Evolutionary conservation across 2,113 vertebrate genomes (phyloP), one percentile per base, ranked within the genome.

Genomic region (Varanus salvator): DNA sequence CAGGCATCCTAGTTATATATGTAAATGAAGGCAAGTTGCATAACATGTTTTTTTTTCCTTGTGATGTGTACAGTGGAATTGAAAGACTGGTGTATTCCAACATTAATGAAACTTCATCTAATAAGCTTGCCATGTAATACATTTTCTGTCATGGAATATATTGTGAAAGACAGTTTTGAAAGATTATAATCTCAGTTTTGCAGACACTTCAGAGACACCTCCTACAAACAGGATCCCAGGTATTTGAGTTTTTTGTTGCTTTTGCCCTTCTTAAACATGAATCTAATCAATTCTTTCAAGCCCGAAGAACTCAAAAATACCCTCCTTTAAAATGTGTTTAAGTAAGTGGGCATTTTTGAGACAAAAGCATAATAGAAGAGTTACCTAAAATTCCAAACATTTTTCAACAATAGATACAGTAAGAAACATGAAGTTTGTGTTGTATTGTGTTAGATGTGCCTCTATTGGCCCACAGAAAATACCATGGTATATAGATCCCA

Each of bases 221-320:
- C 0, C 44, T 72, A 92, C 85, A 82, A 86, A 80, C 91, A 84
- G 44, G 27, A 21, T 25, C 68, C 25, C 15, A 0, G 88, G 34
- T 52, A 48, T 93, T 95, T 83, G 57, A 72, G 89, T 90, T 89
- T 87, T 87, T 89, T 19, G 71, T 92, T 68, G 91, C 54, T 38
- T 74, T 91, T 90, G 80, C 81, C 84, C 38, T 68, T 34, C 23
- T 86, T 23, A n/a, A 48, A 8, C 29, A 76, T 29, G 34, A 78
- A 64, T 66, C 66, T n/a, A 48, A 27, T n/a, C 8, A 29, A 15
- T 29, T 77, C 29, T 64, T 38, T 66, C n/a, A 29, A 78, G n/a
- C 27, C 14, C n/a, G 17, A 75, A 57, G 31, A 57, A 14, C 19
- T 74, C 74, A 6, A 34, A 57, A 38, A 57, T 34, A 75, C 74